phyloP scores from a whole-genome alignment of 2,797 vertebrate species.

The Heliangelus exortis region DNA sequence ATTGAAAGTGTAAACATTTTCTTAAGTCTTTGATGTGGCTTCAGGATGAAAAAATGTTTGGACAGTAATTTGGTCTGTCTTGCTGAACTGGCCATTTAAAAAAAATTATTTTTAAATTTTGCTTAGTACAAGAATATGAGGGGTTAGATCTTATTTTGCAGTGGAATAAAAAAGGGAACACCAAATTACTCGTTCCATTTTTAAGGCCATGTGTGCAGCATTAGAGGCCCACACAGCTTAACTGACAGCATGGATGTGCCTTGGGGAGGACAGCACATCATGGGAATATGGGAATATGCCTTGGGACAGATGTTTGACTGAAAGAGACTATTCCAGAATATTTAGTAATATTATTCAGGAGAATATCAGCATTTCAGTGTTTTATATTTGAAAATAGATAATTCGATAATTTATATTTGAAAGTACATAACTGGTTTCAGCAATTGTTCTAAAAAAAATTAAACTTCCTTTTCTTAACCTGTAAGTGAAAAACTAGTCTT shows the following conservation, averaged over 20 bases:
- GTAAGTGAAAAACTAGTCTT: neutral
- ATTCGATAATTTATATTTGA: neutral
- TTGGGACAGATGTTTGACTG: neutral
- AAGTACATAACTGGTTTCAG: neutral
- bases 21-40: neutral
- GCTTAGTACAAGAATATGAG: neutral
- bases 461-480: neutral
- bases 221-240: neutral
- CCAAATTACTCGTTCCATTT: neutral
- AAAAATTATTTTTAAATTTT: neutral
- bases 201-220: too few relatives aligned
- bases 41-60: neutral
- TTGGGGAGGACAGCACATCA: rapidly evolving
- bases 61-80: neutral
- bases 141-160: neutral
- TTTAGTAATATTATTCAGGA: neutral
- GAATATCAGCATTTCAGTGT: neutral
- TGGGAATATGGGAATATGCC: neutral
- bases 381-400: neutral
- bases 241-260: neutral
- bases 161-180: neutral
- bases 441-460: neutral
- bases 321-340: neutral
- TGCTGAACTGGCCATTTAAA: neutral
- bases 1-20: neutral